A percentile compares a stretch with the other conserved stretches of the same genome.
phyloP scores from a whole-genome alignment of 2,888 invertebrate species.

The Gari tellinella region DNA sequence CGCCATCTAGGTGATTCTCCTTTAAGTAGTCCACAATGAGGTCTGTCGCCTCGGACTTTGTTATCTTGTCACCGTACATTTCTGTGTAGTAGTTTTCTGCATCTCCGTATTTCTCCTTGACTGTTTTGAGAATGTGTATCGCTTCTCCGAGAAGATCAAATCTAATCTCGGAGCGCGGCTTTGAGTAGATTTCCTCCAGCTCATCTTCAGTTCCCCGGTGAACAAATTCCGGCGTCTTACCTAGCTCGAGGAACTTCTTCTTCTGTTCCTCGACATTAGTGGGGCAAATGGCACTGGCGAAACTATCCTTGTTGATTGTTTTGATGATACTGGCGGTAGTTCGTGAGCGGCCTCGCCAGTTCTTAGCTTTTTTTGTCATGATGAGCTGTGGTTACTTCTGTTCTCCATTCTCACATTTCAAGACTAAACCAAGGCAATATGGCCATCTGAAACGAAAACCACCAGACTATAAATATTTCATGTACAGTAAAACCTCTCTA shows the following conservation, averaged over 20 bases:
- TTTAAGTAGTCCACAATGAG: conserved; percentile 78
- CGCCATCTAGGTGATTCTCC: conserved; percentile 78
- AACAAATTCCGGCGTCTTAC: conserved; percentile 77
- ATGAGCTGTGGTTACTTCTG: background rate
- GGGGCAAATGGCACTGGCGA: conserved; percentile 72
- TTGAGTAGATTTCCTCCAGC: conserved; percentile 69
- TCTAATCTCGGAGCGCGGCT: conserved; percentile 75
- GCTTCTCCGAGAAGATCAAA: conserved; percentile 79
- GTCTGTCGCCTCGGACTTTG: conserved; percentile 75
- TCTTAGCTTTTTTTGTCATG: conserved; percentile 58
- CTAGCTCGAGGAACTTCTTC: conserved; percentile 77
- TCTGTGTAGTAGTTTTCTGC: conserved; percentile 75
- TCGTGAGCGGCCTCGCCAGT: conserved; percentile 52
- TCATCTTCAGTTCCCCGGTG: conserved; percentile 69
- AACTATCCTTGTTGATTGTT: conserved; percentile 57
- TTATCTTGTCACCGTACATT: conserved; percentile 76
- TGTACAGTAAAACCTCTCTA: too few species aligned
- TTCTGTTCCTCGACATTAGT: conserved; percentile 81
- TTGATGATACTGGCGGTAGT: conserved; percentile 59
- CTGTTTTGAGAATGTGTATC: conserved; percentile 75
- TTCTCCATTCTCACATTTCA: too few species aligned
- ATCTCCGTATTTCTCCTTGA: conserved; percentile 77
- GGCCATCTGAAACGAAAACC: too few species aligned
- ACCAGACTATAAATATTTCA: too few species aligned
- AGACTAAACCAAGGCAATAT: too few species aligned